These are phyloP conservation scores for Furcifer pardalis DNA, from an alignment of 2,797 vertebrate genomes.

Conservation along the genomic window DNA sequence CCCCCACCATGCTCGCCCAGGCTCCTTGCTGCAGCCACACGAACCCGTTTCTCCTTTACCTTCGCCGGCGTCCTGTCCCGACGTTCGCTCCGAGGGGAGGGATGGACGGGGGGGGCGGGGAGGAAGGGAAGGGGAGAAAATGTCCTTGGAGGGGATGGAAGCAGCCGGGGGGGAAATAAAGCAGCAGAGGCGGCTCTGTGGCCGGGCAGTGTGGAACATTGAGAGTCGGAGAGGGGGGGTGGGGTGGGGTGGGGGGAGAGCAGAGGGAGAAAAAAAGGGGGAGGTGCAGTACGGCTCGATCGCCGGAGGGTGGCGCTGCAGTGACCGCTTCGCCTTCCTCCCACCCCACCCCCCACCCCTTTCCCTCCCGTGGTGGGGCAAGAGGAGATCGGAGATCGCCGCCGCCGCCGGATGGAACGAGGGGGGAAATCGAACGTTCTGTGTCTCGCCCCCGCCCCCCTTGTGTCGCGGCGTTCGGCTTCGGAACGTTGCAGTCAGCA, in stretches of 20 bases:
- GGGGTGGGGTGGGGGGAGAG: conserved; percentile 8
- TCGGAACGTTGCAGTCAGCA: conserved; percentile 73
- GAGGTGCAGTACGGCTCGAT: conserved; percentile 61
- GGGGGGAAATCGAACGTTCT: conserved; percentile 57
- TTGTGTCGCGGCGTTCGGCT: conserved; percentile 52
- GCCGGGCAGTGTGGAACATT: conserved; percentile 81
- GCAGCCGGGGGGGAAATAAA: conserved; percentile 70
- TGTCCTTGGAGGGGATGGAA: conserved; percentile 75
- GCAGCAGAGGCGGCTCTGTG: conserved; percentile 76
- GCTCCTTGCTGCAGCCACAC: conserved; percentile 67
- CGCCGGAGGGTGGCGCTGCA: conserved; percentile 61
- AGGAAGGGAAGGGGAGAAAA: conserved; percentile 75
- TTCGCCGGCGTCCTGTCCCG: conserved; percentile 81
- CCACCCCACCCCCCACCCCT: not conserved
- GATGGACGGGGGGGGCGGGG: conserved; percentile 78
- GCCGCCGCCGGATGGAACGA: conserved; percentile 60
- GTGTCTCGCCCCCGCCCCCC: conserved; percentile 60
- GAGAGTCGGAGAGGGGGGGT: conserved; percentile 72
- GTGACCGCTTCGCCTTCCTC: not conserved
- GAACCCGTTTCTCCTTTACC: conserved; percentile 78
- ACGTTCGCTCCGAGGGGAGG: conserved; percentile 76
- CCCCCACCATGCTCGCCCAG: conserved; percentile 63
- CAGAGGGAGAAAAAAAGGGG: conserved; percentile 43
- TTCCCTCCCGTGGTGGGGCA: conserved; percentile 49
- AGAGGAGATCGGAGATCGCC: no score